Evolutionary conservation across 2,113 vertebrate genomes (phyloP).

Genomic region (Fukomys damarensis): DNA sequence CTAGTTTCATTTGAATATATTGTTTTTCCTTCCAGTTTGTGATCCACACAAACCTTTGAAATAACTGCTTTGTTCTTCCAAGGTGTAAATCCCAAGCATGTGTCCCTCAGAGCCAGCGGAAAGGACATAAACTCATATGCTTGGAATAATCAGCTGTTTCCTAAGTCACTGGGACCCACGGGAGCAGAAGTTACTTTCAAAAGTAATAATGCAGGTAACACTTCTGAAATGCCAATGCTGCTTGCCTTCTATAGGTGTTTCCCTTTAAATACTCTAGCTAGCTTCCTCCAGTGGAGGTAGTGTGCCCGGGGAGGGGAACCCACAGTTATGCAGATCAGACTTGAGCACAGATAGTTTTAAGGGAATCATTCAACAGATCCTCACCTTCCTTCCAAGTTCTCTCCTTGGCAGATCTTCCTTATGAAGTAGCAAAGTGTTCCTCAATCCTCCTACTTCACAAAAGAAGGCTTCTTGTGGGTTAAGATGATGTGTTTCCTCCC

Average conservation of each 20-base stretch:
- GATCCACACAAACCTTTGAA: conserved; percentile 10
- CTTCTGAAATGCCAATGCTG: not conserved
- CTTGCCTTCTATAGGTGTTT: not conserved
- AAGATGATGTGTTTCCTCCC: not conserved
- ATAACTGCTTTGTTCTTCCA: conserved; percentile 65
- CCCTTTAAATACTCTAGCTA: not conserved
- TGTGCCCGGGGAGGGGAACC: too few species aligned
- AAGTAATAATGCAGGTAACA: conserved; percentile 88
- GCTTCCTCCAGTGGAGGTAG: not conserved
- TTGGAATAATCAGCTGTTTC: conserved; percentile 90
- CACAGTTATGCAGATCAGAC: not conserved
- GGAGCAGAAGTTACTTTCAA: conserved; percentile 89
- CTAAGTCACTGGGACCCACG: conserved; percentile 86
- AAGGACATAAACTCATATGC: conserved; percentile 88
- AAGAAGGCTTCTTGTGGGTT: not conserved
- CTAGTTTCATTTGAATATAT: not conserved
- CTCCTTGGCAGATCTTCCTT: not conserved
- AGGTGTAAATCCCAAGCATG: conserved; percentile 95
- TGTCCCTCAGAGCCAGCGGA: conserved; percentile 84
- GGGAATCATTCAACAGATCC: not conserved
- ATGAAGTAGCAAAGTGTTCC: not conserved
- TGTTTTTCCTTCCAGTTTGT: not conserved
- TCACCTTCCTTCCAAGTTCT: not conserved
- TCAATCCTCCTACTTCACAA: not conserved
- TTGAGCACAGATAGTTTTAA: not conserved